phyloP scores from a whole-genome alignment of 2,888 invertebrate genomes.

The Nephrocerus scutellatus region DNA sequence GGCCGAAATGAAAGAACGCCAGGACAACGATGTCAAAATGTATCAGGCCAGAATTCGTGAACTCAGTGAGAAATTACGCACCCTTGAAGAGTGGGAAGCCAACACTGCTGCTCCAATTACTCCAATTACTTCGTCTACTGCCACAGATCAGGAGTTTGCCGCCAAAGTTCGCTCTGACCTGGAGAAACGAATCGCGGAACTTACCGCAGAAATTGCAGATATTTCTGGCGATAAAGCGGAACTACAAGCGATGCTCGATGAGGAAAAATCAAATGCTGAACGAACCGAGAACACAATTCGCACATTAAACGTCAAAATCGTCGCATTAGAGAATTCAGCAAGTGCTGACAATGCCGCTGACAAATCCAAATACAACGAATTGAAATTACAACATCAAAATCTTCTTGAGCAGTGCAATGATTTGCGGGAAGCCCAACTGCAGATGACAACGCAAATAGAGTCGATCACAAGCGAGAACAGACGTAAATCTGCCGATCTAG shows the following conservation, averaged over 20 bases:
- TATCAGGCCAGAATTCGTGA: conserved; percentile 67
- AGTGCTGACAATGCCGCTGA: conserved; percentile 27
- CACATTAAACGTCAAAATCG: conserved; percentile 31
- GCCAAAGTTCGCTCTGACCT: conserved; percentile 3
- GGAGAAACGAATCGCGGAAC: conserved; percentile 45
- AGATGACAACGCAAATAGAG: no score
- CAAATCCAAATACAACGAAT: conserved; percentile 32
- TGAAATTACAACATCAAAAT: conserved; percentile 30
- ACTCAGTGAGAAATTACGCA: conserved; percentile 58
- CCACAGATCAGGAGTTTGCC: not conserved
- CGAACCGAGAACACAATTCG: conserved; percentile 37
- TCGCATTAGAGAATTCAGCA: conserved; percentile 23
- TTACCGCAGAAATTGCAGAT: conserved; percentile 53
- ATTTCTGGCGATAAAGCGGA: conserved; percentile 58
- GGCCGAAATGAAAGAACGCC: conserved; percentile 72
- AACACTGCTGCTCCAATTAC: conserved; percentile 1
- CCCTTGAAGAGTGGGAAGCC: conserved; percentile 49
- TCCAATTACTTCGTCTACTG: not conserved
- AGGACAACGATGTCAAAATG: conserved; percentile 67
- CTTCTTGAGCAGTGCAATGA: conserved; percentile 29
- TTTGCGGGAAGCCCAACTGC: conserved; percentile 19
- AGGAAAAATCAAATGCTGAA: conserved; percentile 45
- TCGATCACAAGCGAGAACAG: no score
- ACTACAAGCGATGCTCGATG: conserved; percentile 53
- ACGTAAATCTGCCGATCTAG: conserved; percentile 9